Conservation (phyloP, 2,888 invertebrate species). For the Noctua comes region DNA sequence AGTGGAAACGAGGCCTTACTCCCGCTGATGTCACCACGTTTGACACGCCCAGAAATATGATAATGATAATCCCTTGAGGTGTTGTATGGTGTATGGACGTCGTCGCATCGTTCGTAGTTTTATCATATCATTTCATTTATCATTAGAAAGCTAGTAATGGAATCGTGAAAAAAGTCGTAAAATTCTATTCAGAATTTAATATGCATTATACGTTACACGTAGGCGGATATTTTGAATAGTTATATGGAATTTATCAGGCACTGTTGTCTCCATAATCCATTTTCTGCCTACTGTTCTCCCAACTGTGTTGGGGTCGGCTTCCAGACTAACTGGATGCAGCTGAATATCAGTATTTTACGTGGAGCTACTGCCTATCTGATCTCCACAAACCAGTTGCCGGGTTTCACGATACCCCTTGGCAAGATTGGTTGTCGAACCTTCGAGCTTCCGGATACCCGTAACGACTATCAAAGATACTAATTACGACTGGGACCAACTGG, state of each 20-base stretch:
- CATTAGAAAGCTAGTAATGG: constrained; percentile 13
- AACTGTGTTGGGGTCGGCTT: background rate
- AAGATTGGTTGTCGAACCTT: too few relatives aligned
- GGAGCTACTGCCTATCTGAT: background rate
- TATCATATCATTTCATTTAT: constrained; percentile 25
- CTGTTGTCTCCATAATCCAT: background rate
- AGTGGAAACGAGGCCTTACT: background rate
- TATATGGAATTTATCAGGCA: background rate
- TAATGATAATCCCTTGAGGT: constrained; percentile 17
- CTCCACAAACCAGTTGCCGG: background rate
- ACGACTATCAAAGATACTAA: background rate
- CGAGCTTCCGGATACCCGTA: too few relatives aligned
- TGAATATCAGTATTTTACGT: background rate
- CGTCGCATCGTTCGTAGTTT: constrained; percentile 28
- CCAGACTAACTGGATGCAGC: background rate
- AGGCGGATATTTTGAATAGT: background rate
- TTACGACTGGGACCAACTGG: too few relatives aligned
- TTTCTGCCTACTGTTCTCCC: background rate
- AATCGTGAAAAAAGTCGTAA: constrained; percentile 22
- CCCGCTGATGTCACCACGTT: constrained; percentile 30
- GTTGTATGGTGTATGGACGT: constrained; percentile 7
- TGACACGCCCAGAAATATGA: constrained; percentile 40
- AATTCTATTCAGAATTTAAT: constrained; percentile 12
- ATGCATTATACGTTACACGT: background rate
- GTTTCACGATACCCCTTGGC: background rate